Evolutionary conservation across 2,888 invertebrate species (phyloP).

Genomic region (Hermaeophaga mercurialis): DNA sequence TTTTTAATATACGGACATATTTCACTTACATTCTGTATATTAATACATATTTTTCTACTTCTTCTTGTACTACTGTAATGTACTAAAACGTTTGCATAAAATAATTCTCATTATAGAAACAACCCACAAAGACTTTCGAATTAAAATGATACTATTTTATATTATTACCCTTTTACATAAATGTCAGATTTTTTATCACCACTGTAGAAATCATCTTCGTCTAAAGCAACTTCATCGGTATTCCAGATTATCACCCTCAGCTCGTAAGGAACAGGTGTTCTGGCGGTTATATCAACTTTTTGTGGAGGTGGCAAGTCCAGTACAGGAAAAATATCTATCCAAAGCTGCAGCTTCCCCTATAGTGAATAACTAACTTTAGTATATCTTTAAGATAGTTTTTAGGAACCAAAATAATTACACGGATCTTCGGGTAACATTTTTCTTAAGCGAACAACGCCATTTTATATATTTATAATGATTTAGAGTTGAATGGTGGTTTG

Average conservation of each 20-base stretch:
- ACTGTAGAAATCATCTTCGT: slow-evolving; percentile 71
- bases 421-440: too few species aligned
- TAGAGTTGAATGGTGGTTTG: too few species aligned
- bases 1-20: too few species aligned
- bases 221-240: slow-evolving; percentile 66
- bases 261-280: slow-evolving; percentile 70
- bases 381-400: too few species aligned
- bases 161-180: slow-evolving; percentile 69
- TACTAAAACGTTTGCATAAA: not conserved
- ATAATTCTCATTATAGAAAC: too few species aligned
- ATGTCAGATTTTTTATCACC: slow-evolving; percentile 80
- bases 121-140: too few species aligned
- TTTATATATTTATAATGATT: too few species aligned
- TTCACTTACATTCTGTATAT: too few species aligned
- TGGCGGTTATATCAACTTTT: slow-evolving; percentile 77
- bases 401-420: too few species aligned
- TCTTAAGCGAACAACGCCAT: too few species aligned
- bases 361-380: too few species aligned
- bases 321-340: slow-evolving; percentile 84
- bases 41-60: not conserved
- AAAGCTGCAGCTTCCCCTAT: slow-evolving; percentile 88
- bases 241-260: slow-evolving; percentile 72
- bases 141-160: not conserved
- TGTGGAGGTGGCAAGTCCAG: slow-evolving; percentile 64
- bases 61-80: not conserved